These are phyloP conservation scores for Cavia porcellus DNA, from an alignment of 2,113 vertebrate species.

Conservation along the genomic window DNA sequence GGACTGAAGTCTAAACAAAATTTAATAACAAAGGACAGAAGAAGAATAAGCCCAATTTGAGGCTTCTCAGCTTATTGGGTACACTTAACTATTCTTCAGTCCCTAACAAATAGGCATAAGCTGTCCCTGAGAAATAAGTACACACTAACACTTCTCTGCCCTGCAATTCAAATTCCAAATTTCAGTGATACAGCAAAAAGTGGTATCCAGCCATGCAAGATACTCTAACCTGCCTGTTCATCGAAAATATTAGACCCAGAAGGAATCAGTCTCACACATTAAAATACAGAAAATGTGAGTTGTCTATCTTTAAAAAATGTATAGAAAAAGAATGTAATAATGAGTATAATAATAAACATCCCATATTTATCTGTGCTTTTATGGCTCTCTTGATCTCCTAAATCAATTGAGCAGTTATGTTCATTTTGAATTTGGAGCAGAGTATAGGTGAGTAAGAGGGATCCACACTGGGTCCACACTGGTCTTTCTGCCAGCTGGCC, in stretches of 20 bases:
- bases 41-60: background rate
- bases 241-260: background rate
- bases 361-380: background rate
- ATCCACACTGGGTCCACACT: background rate
- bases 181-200: background rate
- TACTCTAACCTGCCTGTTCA: background rate
- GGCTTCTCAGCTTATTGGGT: background rate
- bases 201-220: background rate
- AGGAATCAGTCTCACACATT: background rate
- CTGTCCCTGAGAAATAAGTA: background rate
- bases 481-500: background rate
- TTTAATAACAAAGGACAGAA: background rate
- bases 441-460: background rate
- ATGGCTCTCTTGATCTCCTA: background rate
- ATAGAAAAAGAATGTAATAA: background rate
- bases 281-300: background rate
- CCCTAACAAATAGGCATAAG: background rate
- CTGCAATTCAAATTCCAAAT: background rate
- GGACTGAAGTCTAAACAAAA: background rate
- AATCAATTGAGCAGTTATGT: too few species aligned
- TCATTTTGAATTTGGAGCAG: background rate
- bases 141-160: background rate
- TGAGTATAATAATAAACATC: background rate
- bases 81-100: background rate
- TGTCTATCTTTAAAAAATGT: background rate